A percentile compares a stretch with the other conserved stretches of the same genome.
Conservation (phyloP, 2,113 vertebrate genomes). For the Pontoporia blainvillei region DNA sequence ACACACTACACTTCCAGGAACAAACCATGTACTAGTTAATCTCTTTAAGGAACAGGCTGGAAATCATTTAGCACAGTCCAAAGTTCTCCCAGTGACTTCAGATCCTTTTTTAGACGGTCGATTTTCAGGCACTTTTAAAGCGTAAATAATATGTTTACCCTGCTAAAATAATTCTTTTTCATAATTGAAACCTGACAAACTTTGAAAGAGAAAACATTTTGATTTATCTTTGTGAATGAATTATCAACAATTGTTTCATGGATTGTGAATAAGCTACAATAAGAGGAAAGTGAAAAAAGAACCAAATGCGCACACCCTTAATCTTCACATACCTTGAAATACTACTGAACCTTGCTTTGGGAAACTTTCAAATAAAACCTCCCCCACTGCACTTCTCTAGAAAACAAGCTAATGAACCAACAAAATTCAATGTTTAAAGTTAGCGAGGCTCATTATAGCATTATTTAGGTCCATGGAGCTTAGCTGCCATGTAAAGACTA, state of each 20-base stretch:
- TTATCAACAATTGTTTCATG: background rate
- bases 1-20: background rate
- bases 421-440: background rate
- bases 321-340: background rate
- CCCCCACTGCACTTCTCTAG: background rate
- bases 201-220: background rate
- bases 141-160: background rate
- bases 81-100: conserved; percentile 46
- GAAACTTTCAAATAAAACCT: background rate
- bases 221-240: background rate
- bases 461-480: background rate
- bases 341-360: background rate
- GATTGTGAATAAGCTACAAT: background rate
- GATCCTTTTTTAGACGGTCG: background rate
- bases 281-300: background rate
- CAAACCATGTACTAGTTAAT: background rate
- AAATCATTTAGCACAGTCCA: conserved; percentile 36
- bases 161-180: background rate
- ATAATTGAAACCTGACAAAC: conserved; percentile 2
- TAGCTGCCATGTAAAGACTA: background rate
- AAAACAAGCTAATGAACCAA: background rate
- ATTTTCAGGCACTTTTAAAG: conserved; percentile 19
- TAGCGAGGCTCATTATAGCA: background rate
- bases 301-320: background rate
- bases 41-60: conserved; percentile 13